Percentiles rank a stretch among this genome's conserved stretches.
phyloP scores from a whole-genome alignment of 2,113 vertebrate genomes.

The Axis porcinus region DNA sequence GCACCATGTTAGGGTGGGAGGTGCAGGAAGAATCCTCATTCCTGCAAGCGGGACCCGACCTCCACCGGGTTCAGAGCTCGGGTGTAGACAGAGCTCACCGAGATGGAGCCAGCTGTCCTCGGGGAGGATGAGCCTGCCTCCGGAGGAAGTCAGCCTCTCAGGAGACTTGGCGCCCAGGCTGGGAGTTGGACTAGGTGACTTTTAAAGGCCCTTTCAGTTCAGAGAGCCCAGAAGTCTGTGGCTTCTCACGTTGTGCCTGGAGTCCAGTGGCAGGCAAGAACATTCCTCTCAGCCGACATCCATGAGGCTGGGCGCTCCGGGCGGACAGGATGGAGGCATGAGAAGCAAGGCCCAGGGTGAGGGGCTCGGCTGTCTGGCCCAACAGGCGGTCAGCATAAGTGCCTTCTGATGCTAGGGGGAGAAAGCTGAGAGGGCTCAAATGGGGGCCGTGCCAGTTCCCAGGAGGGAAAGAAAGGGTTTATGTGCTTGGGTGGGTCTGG shows the following conservation, averaged over 20 bases:
- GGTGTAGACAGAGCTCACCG: fast-evolving
- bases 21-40: background rate
- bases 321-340: fast-evolving
- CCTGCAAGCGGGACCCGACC: background rate
- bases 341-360: fast-evolving
- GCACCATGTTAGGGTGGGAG: background rate
- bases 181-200: background rate
- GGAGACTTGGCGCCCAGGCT: background rate
- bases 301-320: fast-evolving
- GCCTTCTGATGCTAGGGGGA: background rate
- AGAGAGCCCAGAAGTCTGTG: background rate
- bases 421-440: background rate
- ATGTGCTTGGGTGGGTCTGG: fast-evolving
- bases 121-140: background rate
- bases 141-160: background rate
- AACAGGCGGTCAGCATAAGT: fast-evolving
- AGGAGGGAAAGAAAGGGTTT: background rate
- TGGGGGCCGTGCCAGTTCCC: fast-evolving
- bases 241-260: background rate
- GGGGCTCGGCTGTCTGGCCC: fast-evolving
- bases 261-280: background rate
- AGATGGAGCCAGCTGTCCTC: fast-evolving
- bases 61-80: background rate
- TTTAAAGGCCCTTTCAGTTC: background rate
- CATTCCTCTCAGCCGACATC: background rate